Evolutionary conservation across 2,113 vertebrate genomes (phyloP).

Genomic region (Scomber japonicus): DNA sequence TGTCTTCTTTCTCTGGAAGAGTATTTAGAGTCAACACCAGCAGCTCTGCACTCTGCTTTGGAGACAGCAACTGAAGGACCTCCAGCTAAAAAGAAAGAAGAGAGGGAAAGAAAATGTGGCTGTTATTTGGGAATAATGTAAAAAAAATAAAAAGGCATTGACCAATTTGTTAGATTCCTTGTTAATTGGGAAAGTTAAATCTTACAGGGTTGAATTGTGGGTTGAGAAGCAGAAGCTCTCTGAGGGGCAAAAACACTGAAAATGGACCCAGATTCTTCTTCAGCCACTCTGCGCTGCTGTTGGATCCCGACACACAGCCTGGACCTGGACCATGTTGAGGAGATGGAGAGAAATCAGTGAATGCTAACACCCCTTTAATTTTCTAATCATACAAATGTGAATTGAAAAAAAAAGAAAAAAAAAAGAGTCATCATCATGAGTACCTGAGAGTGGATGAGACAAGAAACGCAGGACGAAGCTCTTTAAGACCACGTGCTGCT

Average conservation of each 20-base stretch:
- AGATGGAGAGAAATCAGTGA: not conserved
- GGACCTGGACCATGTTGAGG: conserved; percentile 38
- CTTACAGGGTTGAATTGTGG: conserved; percentile 73
- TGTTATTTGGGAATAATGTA: not conserved
- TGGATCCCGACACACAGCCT: conserved; percentile 60
- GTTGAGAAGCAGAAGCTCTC: conserved; percentile 67
- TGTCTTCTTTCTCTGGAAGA: conserved; percentile 26
- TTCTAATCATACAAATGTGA: not conserved
- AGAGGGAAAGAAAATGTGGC: not conserved
- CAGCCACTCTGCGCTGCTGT: conserved; percentile 73
- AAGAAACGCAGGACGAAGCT: conserved; percentile 66
- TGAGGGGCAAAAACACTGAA: conserved; percentile 46
- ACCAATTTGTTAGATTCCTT: not conserved
- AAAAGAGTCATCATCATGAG: not conserved
- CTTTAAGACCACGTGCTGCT: conserved; percentile 30
- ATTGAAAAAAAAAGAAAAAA: too few species aligned
- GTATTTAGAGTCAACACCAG: conserved; percentile 48
- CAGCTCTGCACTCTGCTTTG: conserved; percentile 70
- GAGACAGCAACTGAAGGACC: conserved; percentile 59
- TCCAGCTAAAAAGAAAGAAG: conserved; percentile 62
- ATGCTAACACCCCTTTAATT: not conserved
- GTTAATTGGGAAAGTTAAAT: not conserved
- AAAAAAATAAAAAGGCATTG: not conserved
- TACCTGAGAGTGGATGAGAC: conserved; percentile 52
- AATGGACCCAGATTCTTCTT: conserved; percentile 73